Evolutionary conservation across 2,797 vertebrate species (phyloP).

Genomic region (Sciurus vulgaris): DNA sequence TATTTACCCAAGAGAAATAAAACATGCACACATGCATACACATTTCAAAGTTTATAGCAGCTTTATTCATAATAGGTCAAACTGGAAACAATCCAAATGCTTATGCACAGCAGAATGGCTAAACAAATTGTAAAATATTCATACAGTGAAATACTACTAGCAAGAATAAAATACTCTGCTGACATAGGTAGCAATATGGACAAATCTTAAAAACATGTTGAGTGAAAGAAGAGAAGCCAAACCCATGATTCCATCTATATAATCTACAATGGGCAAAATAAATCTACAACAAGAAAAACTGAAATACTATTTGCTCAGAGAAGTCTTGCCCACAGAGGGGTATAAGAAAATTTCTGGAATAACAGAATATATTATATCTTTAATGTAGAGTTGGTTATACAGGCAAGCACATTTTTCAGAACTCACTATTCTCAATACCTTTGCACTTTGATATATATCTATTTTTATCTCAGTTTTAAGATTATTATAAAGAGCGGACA

Average conservation of each 20-base stretch:
- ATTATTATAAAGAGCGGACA: not conserved
- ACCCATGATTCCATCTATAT: not conserved
- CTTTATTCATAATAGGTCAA: not conserved
- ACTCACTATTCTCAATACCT: not conserved
- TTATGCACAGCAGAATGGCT: not conserved
- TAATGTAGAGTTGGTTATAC: not conserved
- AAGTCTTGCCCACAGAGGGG: not conserved
- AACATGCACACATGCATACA: not conserved
- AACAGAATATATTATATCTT: not conserved
- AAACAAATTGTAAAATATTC: not conserved
- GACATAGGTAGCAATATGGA: not conserved
- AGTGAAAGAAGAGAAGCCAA: not conserved
- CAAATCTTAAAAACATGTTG: not conserved
- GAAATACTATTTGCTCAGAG: not conserved
- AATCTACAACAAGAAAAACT: constrained; percentile 13
- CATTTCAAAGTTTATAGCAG: not conserved
- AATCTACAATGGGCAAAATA: not conserved
- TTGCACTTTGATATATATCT: not conserved
- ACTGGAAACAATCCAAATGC: constrained; percentile 19
- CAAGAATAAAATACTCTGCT: not conserved
- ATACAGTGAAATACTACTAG: not conserved
- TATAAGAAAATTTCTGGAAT: not conserved
- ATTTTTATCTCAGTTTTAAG: constrained; percentile 37
- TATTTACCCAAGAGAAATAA: constrained; percentile 57
- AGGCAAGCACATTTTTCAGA: constrained; percentile 15